A percentile compares a stretch with the other conserved stretches of the same genome.
Evolutionary conservation across 2,797 vertebrate species (phyloP).

Genomic region (Garrulus glandarius): DNA sequence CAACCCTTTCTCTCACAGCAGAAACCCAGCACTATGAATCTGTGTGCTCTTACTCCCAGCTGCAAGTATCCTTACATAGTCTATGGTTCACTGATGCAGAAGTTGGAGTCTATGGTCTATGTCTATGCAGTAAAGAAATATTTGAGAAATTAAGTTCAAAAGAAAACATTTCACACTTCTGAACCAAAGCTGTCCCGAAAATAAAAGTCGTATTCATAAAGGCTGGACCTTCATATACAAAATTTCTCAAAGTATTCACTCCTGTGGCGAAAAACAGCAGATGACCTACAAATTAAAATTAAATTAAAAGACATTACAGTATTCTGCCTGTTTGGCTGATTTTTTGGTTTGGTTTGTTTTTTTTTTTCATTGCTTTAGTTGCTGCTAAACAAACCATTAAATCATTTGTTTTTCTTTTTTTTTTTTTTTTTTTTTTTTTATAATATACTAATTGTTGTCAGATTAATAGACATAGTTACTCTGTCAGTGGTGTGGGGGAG

Average conservation of each 20-base stretch:
- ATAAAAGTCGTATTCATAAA: background rate
- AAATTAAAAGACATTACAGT: background rate
- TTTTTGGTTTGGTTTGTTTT: accelerated
- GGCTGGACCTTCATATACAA: background rate
- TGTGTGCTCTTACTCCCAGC: background rate
- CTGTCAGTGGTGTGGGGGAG: background rate
- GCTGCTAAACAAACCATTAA: background rate
- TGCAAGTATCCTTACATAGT: background rate
- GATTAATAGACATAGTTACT: background rate
- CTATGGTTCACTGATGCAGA: background rate
- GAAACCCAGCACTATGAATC: background rate
- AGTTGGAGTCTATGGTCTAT: background rate
- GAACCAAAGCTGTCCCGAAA: background rate
- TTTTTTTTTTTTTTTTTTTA: background rate
- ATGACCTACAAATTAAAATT: background rate
- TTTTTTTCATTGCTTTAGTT: background rate
- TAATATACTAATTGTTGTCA: background rate
- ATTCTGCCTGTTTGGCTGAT: background rate
- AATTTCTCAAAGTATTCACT: background rate
- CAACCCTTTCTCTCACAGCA: background rate
- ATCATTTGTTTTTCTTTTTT: background rate
- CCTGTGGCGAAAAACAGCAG: background rate
- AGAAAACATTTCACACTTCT: background rate
- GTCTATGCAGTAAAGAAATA: background rate
- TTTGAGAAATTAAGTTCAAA: background rate